Percentiles rank a stretch among this genome's conserved stretches.
phyloP scores from a whole-genome alignment of 2,888 invertebrate species.

The Arge pagana region DNA sequence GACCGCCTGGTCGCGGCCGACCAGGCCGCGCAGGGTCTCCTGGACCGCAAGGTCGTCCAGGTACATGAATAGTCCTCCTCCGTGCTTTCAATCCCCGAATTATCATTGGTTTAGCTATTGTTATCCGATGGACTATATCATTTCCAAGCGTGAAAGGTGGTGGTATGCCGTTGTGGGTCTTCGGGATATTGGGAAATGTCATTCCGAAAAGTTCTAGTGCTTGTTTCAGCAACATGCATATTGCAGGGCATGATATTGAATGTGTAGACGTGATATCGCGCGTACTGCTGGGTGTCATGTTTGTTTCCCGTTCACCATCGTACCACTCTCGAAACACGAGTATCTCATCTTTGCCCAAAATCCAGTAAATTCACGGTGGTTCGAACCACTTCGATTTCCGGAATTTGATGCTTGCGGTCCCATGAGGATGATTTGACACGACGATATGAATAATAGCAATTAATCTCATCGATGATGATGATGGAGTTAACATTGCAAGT shows the following conservation, averaged over 20 bases:
- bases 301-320: not conserved
- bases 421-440: slow-evolving; percentile 17
- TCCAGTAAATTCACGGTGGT: slow-evolving; percentile 16
- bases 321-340: not conserved
- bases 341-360: slow-evolving; percentile 7
- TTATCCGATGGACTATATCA: too few species aligned
- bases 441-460: slow-evolving; percentile 8
- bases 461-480: slow-evolving; percentile 13
- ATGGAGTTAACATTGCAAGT: slow-evolving; percentile 29
- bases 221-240: too few species aligned
- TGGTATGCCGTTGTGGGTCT: slow-evolving; percentile 23
- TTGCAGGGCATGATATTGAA: too few species aligned
- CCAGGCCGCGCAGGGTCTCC: slow-evolving; percentile 73
- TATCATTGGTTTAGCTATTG: not conserved
- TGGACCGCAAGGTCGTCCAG: slow-evolving; percentile 71
- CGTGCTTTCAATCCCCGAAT: slow-evolving; percentile 8
- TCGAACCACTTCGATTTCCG: slow-evolving; percentile 2
- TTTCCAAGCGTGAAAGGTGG: slow-evolving; percentile 16
- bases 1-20: slow-evolving; percentile 68
- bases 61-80: too few species aligned
- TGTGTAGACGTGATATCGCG: too few species aligned
- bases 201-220: too few species aligned
- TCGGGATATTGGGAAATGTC: slow-evolving; percentile 16
- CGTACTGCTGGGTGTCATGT: too few species aligned
- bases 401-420: slow-evolving; percentile 16